phyloP scores from a whole-genome alignment of 2,888 invertebrate genomes.

The Imbricaverruca yamaguchii region DNA sequence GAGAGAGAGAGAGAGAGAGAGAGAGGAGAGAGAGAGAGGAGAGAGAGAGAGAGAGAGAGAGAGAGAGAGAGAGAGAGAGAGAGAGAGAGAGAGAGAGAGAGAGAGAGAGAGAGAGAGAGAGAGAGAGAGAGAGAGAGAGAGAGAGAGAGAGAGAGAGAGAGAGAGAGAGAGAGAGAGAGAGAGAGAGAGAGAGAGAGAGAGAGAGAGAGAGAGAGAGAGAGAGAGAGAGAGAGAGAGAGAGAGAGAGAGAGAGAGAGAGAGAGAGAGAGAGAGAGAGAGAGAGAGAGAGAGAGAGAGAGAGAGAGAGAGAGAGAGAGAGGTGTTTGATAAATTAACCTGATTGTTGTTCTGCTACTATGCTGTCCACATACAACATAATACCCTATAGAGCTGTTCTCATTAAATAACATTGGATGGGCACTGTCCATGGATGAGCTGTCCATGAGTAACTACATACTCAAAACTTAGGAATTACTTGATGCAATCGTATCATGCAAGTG shows the following conservation, averaged over 20 bases:
- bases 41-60: neutral
- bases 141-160: neutral
- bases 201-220: neutral
- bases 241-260: constrained; percentile 14
- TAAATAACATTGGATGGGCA: too few relatives aligned
- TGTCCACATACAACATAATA: too few relatives aligned
- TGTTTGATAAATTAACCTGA: too few relatives aligned
- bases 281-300: constrained; percentile 11
- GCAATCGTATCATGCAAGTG: too few relatives aligned
- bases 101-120: neutral
- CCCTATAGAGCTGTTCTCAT: too few relatives aligned
- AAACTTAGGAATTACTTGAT: too few relatives aligned
- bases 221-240: constrained; percentile 14
- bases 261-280: constrained; percentile 16
- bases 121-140: neutral
- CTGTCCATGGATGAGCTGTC: too few relatives aligned
- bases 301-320: constrained; percentile 11
- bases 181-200: neutral
- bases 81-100: neutral
- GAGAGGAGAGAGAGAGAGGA: neutral
- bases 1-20: neutral
- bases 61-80: neutral
- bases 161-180: neutral
- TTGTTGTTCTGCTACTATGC: too few relatives aligned
- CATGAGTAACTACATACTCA: too few relatives aligned